phyloP scores from a whole-genome alignment of 1,140 invertebrate species.

The Dendroctonus valens region DNA sequence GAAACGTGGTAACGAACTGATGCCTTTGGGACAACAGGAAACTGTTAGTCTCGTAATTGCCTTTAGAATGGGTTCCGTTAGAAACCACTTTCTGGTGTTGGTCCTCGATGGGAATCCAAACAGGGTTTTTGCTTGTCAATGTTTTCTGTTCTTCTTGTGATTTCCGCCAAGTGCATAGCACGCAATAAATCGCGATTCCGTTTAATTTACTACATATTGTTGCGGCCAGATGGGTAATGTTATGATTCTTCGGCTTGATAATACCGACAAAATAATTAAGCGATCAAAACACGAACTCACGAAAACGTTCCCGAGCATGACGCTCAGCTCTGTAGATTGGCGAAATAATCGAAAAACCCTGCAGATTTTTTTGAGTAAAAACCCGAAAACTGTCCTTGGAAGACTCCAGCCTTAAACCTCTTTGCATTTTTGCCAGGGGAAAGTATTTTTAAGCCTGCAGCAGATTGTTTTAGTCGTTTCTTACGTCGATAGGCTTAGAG shows the following conservation, averaged over 20 bases:
- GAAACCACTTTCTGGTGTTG: too few relatives aligned
- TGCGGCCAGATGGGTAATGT: conserved; percentile 18
- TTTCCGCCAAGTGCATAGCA: too few relatives aligned
- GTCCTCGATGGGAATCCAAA: too few relatives aligned
- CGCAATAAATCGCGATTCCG: too few relatives aligned
- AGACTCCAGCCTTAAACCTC: neutral
- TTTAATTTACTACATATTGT: conserved; percentile 14
- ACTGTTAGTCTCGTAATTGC: too few relatives aligned
- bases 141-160: too few relatives aligned
- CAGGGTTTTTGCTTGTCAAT: too few relatives aligned
- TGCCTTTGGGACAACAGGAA: too few relatives aligned
- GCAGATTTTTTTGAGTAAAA: neutral
- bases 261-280: conserved; percentile 25
- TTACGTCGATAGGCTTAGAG: neutral
- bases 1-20: too few relatives aligned
- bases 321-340: neutral
- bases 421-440: neutral
- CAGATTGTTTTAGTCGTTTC: neutral
- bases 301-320: neutral
- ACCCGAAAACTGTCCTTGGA: neutral
- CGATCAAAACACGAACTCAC: conserved; percentile 15
- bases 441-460: neutral
- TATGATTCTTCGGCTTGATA: conserved; percentile 16
- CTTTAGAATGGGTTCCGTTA: too few relatives aligned
- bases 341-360: neutral